A percentile compares a stretch with the other conserved stretches of the same genome.
Conservation (phyloP, 2,797 vertebrate species). For the Anniella stebbinsi region DNA sequence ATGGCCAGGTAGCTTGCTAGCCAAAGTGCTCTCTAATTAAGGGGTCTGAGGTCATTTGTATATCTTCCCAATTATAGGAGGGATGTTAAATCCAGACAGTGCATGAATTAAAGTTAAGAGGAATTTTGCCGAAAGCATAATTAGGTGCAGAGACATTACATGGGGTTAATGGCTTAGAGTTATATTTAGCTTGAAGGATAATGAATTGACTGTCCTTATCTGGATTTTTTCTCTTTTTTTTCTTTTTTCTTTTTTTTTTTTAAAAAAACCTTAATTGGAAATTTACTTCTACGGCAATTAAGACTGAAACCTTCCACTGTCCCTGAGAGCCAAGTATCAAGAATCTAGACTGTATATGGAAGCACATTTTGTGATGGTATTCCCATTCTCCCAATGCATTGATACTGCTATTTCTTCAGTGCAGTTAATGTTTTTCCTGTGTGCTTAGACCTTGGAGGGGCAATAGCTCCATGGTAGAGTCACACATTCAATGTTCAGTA, state of each 20-base stretch:
- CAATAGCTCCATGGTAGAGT: not conserved
- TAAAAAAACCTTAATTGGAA: constrained; percentile 64
- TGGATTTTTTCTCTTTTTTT: constrained; percentile 36
- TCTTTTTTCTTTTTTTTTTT: constrained; percentile 44
- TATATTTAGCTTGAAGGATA: constrained; percentile 69
- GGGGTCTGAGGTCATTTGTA: constrained; percentile 28
- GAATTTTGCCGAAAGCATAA: constrained; percentile 65
- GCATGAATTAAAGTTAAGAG: constrained; percentile 61
- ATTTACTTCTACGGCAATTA: constrained; percentile 66
- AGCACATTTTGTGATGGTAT: constrained; percentile 36
- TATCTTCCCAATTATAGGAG: constrained; percentile 60
- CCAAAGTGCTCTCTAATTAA: not conserved
- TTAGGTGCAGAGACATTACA: constrained; percentile 64
- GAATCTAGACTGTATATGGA: constrained; percentile 14
- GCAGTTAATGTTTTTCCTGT: not conserved
- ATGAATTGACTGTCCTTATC: constrained; percentile 68
- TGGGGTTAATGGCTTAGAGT: constrained; percentile 68
- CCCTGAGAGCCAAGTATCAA: constrained; percentile 48
- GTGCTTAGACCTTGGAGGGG: too few relatives aligned
- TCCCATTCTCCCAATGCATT: constrained; percentile 15
- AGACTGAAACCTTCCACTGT: constrained; percentile 36
- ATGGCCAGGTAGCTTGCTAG: not conserved
- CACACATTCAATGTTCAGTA: not conserved
- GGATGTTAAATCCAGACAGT: constrained; percentile 62
- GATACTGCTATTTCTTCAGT: not conserved